These are phyloP conservation scores for Heliconius hermathena DNA, from an alignment of 1,140 invertebrate species.

Conservation along the genomic window DNA sequence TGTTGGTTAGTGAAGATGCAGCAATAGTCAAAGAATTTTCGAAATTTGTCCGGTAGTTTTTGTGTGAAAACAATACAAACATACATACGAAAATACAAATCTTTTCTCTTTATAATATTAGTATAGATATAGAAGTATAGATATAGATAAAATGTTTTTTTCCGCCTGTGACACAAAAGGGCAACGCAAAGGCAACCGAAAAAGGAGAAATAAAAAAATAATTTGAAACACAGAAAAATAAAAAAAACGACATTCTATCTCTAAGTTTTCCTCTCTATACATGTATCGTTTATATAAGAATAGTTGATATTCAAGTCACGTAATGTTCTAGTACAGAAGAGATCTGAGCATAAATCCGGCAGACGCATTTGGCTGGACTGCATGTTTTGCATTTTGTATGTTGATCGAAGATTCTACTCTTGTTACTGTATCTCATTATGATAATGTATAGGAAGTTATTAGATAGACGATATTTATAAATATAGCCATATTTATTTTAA, in stretches of 20 bases:
- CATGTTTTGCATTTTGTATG: constrained; percentile 20
- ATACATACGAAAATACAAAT: too few relatives aligned
- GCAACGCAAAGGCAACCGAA: too few relatives aligned
- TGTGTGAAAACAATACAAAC: too few relatives aligned
- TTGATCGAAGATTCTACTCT: constrained; percentile 19
- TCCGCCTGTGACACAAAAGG: too few relatives aligned
- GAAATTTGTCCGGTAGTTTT: too few relatives aligned
- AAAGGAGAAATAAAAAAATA: too few relatives aligned
- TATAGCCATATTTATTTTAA: not conserved
- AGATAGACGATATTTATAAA: not conserved
- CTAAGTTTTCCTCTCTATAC: not conserved
- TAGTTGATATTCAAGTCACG: not conserved
- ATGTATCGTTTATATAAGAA: not conserved
- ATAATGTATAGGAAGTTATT: constrained; percentile 6
- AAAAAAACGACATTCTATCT: not conserved
- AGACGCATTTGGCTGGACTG: constrained; percentile 18
- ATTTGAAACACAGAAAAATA: not conserved
- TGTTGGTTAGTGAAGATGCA: too few relatives aligned
- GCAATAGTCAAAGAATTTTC: too few relatives aligned
- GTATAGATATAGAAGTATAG: too few relatives aligned
- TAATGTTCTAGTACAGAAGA: not conserved
- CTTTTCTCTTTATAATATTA: too few relatives aligned
- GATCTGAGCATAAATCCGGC: constrained; percentile 1
- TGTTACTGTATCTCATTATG: not conserved
- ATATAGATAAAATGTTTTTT: too few relatives aligned